Base-by-base conservation (phyloP, 2,888 invertebrate species). In the Taphrorychus bicolor region DNA sequence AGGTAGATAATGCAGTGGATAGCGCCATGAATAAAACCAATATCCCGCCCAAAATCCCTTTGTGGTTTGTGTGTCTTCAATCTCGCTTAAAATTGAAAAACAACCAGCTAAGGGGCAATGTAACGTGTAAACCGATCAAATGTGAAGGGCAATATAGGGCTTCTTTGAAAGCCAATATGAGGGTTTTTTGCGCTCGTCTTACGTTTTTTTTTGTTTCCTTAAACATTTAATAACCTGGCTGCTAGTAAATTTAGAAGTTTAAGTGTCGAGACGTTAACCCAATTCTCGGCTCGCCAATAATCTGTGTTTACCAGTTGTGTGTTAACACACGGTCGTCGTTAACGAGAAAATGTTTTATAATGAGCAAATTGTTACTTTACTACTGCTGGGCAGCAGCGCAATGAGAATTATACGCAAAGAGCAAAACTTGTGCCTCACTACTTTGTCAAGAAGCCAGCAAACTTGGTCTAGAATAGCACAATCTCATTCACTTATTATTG, bases 21-120 rank as follows among this genome's bases (percentile, higher is more conserved):
- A 9, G 11, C 32, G 32, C 11, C 32, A 32, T 32, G 32, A 32
- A 59, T 59, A 59, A 49, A 59, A 48, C 32, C 59, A 59, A 49
- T 59, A 59, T 23, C 24, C 59, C 42, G 32, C 11, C 32, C n/a
- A 18, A 59, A 59, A 59, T 59, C 59, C 59, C 32, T 59, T 59
- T 59, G 59, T 59, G 18, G 45, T 40, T 59, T 59, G 16, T 59
- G 49, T 49, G 24, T 59, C 22, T 59, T 59, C 59, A 18, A 59
- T 59, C 49, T 48, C 32, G 59, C 49, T 59, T 59, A 48, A 59
- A 59, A 59, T 59, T 59, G 59, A 59, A 59, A 59, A 59, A 32
- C 59, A 59, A 59, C 59, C 32, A 45, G 7, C n/a, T n/a, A n/a
- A 14, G 18, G 14, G 14, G 18, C 18, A 5, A n/a, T 45, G 45